phyloP scores from a whole-genome alignment of 1,140 invertebrate species.

The Eriocheir sinensis region DNA sequence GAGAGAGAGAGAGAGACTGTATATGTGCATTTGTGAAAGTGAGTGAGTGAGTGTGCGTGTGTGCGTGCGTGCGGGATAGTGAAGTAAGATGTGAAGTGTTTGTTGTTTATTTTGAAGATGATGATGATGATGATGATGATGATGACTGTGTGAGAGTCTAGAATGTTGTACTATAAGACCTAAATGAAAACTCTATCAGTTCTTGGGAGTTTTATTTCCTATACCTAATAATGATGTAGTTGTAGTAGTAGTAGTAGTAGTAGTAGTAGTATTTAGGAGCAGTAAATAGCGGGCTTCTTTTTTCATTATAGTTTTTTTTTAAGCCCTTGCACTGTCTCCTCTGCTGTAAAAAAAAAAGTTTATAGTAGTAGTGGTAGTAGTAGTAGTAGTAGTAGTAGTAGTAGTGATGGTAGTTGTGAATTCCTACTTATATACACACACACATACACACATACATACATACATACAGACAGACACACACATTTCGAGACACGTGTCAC shows the following conservation, averaged over 20 bases:
- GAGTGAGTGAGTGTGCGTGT: conserved; percentile 19
- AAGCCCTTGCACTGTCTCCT: too few species aligned
- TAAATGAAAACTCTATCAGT: conserved; percentile 17
- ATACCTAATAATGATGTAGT: too few species aligned
- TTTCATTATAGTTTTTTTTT: too few species aligned
- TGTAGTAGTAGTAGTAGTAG: too few species aligned
- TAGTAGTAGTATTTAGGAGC: too few species aligned
- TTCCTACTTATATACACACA: background rate
- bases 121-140: background rate
- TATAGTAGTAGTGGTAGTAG: too few species aligned
- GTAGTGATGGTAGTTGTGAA: too few species aligned
- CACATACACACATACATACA: conserved; percentile 13
- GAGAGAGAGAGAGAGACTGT: background rate
- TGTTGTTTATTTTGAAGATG: background rate
- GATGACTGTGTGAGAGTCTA: background rate
- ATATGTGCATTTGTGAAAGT: background rate
- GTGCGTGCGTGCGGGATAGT: background rate
- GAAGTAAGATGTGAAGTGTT: background rate
- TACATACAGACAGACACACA: background rate
- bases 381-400: too few species aligned
- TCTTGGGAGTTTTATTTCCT: background rate
- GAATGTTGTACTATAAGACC: conserved; percentile 17
- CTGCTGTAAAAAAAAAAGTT: too few species aligned
- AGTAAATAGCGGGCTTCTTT: too few species aligned
- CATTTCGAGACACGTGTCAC: background rate